Evolutionary conservation across 2,113 vertebrate species (phyloP), one percentile per base, ranked within the genome.

Genomic region (Hemicordylus capensis): DNA sequence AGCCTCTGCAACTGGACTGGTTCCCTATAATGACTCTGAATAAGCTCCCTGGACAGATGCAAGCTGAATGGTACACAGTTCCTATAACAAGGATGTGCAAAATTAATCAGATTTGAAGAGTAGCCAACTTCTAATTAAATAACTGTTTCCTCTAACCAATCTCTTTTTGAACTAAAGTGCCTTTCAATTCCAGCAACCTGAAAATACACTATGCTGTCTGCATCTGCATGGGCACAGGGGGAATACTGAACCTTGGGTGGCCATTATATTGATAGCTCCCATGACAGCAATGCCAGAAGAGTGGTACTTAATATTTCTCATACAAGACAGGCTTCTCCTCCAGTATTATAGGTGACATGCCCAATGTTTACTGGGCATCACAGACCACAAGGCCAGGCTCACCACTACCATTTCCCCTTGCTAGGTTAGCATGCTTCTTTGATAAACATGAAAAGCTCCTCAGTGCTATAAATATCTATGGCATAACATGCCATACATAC

Each of bases 391-490:
- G 61, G 86, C 93, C 93, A 87, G 89, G 94, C 95, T 90, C 89
- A 90, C 92, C 64, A 83, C 90, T 94, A 92, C 92, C 28, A 85
- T 92, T 95, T 95, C 92, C 93, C 93, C 93, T 91, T 10, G 4
- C 92, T 89, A 22, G 85, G 90, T 90, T 91, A 90, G 86, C 93
- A 91, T 88, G 86, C 92, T 93, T 96, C 94, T 95, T 94, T 92
- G 91, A 93, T 93, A 93, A 94, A 94, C 94, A 95, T 77, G 85
- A 75, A 90, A 88, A 86, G 94, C 94, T 96, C 93, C 94, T 94
- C 91, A 91, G 95, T 94, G 93, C 95, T 95, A 96, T 96, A 96
- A 96, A 95, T 95, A 96, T 95, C 91, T 87, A 89, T 12, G 17
- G 48, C 63, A 88, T 90, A 93, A 91, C 20, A 91, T 91, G 91